These are phyloP conservation scores for Oryzias dopingdopingensis DNA, from an alignment of 2,797 vertebrate genomes.

Conservation along the genomic window DNA sequence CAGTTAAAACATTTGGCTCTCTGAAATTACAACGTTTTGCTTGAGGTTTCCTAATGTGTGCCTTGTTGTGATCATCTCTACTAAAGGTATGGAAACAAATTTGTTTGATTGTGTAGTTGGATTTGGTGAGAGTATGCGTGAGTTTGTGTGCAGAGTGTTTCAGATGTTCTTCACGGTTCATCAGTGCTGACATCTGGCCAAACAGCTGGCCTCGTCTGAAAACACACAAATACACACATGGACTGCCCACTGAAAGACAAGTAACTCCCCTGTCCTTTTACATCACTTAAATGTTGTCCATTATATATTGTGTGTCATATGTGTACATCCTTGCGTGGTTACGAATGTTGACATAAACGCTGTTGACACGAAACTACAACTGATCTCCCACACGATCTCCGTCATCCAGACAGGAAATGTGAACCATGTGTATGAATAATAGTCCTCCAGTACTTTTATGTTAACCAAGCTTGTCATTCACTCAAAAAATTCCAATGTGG, in stretches of 20 bases:
- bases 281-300: background rate
- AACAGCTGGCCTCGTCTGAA: conserved; percentile 83
- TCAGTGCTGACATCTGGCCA: conserved; percentile 80
- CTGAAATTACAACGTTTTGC: too few relatives aligned
- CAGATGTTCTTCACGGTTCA: conserved; percentile 79
- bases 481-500: conserved; percentile 19
- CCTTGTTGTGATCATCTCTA: conserved; percentile 35
- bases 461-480: conserved; percentile 27
- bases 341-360: too few relatives aligned
- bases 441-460: conserved; percentile 32
- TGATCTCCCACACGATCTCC: background rate
- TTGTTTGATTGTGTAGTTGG: conserved; percentile 13
- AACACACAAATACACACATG: conserved; percentile 32
- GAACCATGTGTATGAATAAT: conserved; percentile 52
- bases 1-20: too few relatives aligned
- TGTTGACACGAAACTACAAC: too few relatives aligned
- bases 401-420: conserved; percentile 60
- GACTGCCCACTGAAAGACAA: conserved; percentile 17
- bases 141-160: conserved; percentile 55
- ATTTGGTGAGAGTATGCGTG: conserved; percentile 26
- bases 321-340: too few relatives aligned
- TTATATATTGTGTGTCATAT: too few relatives aligned
- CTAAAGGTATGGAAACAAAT: conserved; percentile 13
- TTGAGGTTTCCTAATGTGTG: conserved; percentile 4
- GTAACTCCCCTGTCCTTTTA: conserved; percentile 8